A percentile compares a stretch with the other conserved stretches of the same genome.
These are phyloP conservation scores for Drosophila atripex DNA, from an alignment of 2,888 invertebrate species.

Conservation along the genomic window DNA sequence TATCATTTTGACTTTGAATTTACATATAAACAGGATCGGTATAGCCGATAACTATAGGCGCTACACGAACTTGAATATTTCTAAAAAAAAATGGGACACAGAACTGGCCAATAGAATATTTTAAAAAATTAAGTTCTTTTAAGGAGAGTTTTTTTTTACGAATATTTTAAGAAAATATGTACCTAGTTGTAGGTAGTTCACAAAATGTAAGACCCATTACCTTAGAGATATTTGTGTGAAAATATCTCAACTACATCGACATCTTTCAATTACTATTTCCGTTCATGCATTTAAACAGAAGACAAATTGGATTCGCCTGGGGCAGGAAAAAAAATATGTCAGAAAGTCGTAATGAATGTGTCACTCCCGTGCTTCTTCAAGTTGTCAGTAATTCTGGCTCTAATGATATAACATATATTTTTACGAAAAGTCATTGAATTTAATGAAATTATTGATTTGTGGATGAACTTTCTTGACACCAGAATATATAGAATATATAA, in stretches of 20 bases:
- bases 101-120: neutral
- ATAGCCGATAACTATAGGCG: constrained; percentile 30
- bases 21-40: constrained; percentile 43
- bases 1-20: constrained; percentile 57
- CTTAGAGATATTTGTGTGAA: neutral
- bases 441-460: neutral
- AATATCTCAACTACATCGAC: constrained; percentile 31
- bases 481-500: neutral
- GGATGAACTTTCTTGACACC: neutral
- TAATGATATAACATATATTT: constrained; percentile 6
- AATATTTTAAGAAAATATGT: no score
- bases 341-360: constrained; percentile 21
- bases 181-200: neutral
- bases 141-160: no score
- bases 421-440: neutral
- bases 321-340: constrained; percentile 23
- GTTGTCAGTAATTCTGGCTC: constrained; percentile 3
- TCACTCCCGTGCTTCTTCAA: constrained; percentile 16
- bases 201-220: constrained; percentile 5
- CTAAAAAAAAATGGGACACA: neutral
- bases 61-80: constrained; percentile 32
- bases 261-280: constrained; percentile 67
- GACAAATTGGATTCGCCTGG: constrained; percentile 30
- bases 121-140: neutral
- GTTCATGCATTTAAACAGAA: constrained; percentile 51